A percentile compares a stretch with the other conserved stretches of the same genome.
Conservation (phyloP, 2,888 invertebrate species). For the Amphipyra tragopoginis region DNA sequence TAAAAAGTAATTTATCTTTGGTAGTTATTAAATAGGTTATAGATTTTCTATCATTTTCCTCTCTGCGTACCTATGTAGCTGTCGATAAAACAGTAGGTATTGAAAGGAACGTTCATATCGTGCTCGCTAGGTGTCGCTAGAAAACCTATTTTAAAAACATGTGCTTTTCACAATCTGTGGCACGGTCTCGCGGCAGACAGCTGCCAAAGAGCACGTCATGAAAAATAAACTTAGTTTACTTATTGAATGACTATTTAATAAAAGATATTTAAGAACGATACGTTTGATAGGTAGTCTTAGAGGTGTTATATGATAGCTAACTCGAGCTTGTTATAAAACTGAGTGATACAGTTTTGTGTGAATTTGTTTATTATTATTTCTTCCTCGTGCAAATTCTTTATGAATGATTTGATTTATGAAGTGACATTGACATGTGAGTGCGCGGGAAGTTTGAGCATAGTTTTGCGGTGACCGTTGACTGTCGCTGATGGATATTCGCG, state of each 20-base stretch:
- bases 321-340: slow-evolving; percentile 20
- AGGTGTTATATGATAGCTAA: slow-evolving; percentile 22
- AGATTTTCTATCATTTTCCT: too few species aligned
- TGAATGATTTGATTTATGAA: slow-evolving; percentile 56
- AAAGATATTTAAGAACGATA: too few species aligned
- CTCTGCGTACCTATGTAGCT: not conserved
- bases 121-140: slow-evolving; percentile 69
- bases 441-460: slow-evolving; percentile 79
- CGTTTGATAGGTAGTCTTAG: slow-evolving; percentile 56
- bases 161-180: slow-evolving; percentile 63
- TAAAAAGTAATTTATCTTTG: too few species aligned
- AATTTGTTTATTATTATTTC: slow-evolving; percentile 46
- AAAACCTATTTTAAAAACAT: slow-evolving; percentile 33
- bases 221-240: slow-evolving; percentile 60
- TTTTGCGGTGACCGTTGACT: slow-evolving; percentile 40
- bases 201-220: slow-evolving; percentile 73
- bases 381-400: slow-evolving; percentile 47
- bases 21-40: too few species aligned
- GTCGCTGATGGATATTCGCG: slow-evolving; percentile 33
- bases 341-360: slow-evolving; percentile 59
- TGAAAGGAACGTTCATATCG: slow-evolving; percentile 8
- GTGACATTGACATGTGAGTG: slow-evolving; percentile 79
- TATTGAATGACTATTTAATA: slow-evolving; percentile 63
- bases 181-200: slow-evolving; percentile 68
- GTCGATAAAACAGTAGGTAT: slow-evolving; percentile 72